A percentile compares a stretch with the other conserved stretches of the same genome.
Evolutionary conservation across 2,888 invertebrate genomes (phyloP).

Genomic region (Vannuccia rotundouncinata): DNA sequence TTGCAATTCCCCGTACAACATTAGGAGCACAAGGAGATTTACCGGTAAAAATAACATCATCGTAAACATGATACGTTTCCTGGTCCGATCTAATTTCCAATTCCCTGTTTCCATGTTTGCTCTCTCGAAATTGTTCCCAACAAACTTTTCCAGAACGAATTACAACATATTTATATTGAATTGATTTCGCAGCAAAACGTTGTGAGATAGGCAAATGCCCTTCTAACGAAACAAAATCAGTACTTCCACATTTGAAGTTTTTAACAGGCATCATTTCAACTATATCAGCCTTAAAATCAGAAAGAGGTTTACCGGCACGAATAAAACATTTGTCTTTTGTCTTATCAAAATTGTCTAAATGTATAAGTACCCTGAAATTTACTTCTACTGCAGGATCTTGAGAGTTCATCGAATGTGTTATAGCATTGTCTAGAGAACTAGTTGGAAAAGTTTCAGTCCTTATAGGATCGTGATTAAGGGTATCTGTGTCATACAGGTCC

Average conservation of each 20-base stretch:
- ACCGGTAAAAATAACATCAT: not conserved
- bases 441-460: too few relatives aligned
- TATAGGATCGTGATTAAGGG: too few relatives aligned
- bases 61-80: not conserved
- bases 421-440: too few relatives aligned
- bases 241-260: not conserved
- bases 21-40: not conserved
- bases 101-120: not conserved
- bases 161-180: slow-evolving; percentile 1
- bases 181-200: not conserved
- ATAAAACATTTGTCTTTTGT: not conserved
- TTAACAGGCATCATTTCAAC: not conserved
- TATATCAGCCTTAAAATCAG: not conserved
- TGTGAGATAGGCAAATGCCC: not conserved
- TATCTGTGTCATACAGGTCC: too few relatives aligned
- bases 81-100: not conserved
- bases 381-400: too few relatives aligned
- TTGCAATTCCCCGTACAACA: not conserved
- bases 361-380: too few relatives aligned
- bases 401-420: too few relatives aligned
- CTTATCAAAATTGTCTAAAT: too few relatives aligned
- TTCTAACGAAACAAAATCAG: not conserved
- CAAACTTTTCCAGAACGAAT: not conserved
- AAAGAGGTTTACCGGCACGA: not conserved
- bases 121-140: not conserved